Evolutionary conservation across 2,797 vertebrate genomes (phyloP), one percentile per base, ranked within the genome.

Genomic region (Ara ararauna): DNA sequence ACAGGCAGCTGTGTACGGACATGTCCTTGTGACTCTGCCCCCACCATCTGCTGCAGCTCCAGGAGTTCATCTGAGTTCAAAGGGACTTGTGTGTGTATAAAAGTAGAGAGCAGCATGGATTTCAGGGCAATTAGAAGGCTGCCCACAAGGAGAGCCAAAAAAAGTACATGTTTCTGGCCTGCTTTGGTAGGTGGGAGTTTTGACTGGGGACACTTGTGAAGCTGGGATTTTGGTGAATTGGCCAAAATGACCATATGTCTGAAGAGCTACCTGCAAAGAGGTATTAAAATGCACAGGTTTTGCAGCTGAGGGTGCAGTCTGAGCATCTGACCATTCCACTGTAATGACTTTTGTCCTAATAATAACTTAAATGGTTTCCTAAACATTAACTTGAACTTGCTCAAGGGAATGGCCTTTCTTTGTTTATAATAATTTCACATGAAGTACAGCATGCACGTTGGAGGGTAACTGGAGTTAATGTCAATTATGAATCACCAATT

Each of bases 321-420:
- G 78, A 92, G 58, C 72, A 53, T 95, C 86, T 8, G n/a, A 86
- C 91, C 91, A 85, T 87, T 89, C 81, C 75, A 83, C 42, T 1
- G 2, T 40, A 94, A 78, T 89, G 91, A 85, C 91, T 96, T 91
- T 93, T 65, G 72, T 93, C 91, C 96, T 78, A 96, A 86, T 85
- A 97, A 85, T 54, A 87, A 44, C 68, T 92, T 75, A 87, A 96
- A 95, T 85, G 86, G 65, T 93, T 96, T 92, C 80, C 72, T 97
- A 97, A 97, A 93, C 94, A 94, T 94, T 96, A 97, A 96, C 96
- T 94, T 90, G 86, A 93, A 95, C 86, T 97, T 93, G 94, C 95
- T 96, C 86, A 94, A 89, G 94, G 95, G 96, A 94, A 94, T 71
- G 86, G 91, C 88, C 86, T 90, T 96, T 89, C 91, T 88, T 94